Percentiles rank a stretch among this genome's conserved stretches.
Evolutionary conservation across 1,140 invertebrate genomes (phyloP).

Genomic region (Leucophenga varia): DNA sequence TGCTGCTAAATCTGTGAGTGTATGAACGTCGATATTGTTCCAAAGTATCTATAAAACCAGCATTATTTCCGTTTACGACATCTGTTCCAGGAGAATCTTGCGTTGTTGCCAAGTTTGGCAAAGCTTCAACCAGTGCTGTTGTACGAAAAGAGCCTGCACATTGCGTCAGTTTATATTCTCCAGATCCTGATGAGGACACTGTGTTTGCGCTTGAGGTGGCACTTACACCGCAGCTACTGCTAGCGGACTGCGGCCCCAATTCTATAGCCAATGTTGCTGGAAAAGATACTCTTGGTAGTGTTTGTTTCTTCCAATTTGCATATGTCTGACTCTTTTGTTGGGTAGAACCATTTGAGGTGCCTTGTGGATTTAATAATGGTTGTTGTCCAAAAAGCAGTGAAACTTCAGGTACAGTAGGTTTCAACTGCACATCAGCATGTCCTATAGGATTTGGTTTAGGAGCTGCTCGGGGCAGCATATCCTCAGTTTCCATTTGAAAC

Average conservation of each 20-base stretch:
- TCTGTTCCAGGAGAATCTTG: no score
- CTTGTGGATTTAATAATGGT: constrained; percentile 14
- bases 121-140: background rate
- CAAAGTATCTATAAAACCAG: constrained; percentile 11
- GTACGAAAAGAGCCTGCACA: constrained; percentile 14
- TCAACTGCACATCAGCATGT: constrained; percentile 20
- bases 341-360: constrained; percentile 2
- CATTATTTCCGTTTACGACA: no score
- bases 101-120: background rate
- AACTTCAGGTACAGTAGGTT: constrained; percentile 43
- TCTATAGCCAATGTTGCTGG: constrained; percentile 31
- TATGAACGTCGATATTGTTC: constrained; percentile 1
- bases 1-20: no score
- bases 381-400: constrained; percentile 41
- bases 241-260: constrained; percentile 21
- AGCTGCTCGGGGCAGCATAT: constrained; percentile 42
- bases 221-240: constrained; percentile 4
- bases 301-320: constrained; percentile 46
- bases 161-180: constrained; percentile 26
- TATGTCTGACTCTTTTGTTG: constrained; percentile 17
- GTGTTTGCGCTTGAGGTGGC: constrained; percentile 8
- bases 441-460: constrained; percentile 39
- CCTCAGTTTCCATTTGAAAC: constrained; percentile 44
- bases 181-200: background rate
- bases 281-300: constrained; percentile 42